These are phyloP conservation scores for Argopecten irradians DNA, from an alignment of 1,140 invertebrate genomes.

Conservation along the genomic window DNA sequence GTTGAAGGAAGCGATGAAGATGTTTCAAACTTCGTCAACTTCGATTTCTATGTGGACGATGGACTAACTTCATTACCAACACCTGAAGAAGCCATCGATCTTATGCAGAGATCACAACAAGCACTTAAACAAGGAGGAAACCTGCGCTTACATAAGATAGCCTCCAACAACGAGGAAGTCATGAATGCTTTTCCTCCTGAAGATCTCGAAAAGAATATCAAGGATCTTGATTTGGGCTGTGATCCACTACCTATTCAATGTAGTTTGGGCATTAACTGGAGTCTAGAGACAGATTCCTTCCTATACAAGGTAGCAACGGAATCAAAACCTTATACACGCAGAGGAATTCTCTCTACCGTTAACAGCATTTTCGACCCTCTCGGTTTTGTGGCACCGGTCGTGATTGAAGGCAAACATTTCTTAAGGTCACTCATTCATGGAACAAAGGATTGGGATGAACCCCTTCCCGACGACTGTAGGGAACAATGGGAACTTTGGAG, in stretches of 20 bases:
- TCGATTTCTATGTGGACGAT: conserved; percentile 39
- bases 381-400: conserved; percentile 55
- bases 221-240: too few species aligned
- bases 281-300: conserved; percentile 41
- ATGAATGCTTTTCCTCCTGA: background rate
- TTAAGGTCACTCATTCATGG: conserved; percentile 39
- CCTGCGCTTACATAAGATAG: background rate
- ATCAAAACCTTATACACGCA: conserved; percentile 39
- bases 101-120: background rate
- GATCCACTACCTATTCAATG: too few species aligned
- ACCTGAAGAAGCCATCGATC: background rate
- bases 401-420: conserved; percentile 48
- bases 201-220: background rate
- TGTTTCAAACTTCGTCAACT: conserved; percentile 14
- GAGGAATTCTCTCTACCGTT: conserved; percentile 49
- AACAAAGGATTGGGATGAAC: conserved; percentile 35
- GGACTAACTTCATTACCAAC: background rate
- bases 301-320: conserved; percentile 33
- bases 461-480: background rate
- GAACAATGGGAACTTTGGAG: background rate
- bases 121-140: conserved; percentile 8
- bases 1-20: background rate
- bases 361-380: conserved; percentile 57
- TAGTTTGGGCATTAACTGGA: conserved; percentile 40
- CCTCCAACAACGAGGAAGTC: conserved; percentile 23